Evolutionary conservation across 1,140 invertebrate species (phyloP).

Genomic region (Drosophila biarmipes): DNA sequence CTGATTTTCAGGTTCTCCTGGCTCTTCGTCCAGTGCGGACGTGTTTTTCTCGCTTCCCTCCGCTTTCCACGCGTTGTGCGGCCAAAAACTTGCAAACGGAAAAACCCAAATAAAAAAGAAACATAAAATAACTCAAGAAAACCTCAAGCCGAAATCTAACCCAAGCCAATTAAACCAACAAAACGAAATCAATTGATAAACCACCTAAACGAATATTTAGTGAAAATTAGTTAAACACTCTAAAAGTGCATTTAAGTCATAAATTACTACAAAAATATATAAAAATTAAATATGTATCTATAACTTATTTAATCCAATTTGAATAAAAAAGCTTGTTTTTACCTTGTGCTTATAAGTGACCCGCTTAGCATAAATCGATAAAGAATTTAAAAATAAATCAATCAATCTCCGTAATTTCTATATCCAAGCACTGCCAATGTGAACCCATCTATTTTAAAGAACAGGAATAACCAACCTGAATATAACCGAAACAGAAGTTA

Average conservation of each 20-base stretch:
- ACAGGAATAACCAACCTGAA: conserved; percentile 7
- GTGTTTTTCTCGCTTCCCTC: conserved; percentile 60
- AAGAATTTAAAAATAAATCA: conserved; percentile 49
- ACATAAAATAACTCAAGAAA: conserved; percentile 2
- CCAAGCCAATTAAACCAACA: conserved; percentile 40
- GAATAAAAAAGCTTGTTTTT: conserved; percentile 7
- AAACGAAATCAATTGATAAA: conserved; percentile 42
- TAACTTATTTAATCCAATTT: background rate
- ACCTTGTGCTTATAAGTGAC: conserved; percentile 7
- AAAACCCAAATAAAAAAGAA: conserved; percentile 16
- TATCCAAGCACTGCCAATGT: conserved; percentile 49
- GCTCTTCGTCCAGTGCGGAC: conserved; percentile 76
- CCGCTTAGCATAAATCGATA: conserved; percentile 36
- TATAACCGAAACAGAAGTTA: conserved; percentile 13
- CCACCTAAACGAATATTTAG: conserved; percentile 8
- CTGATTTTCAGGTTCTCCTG: conserved; percentile 80
- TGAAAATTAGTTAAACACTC: conserved; percentile 12
- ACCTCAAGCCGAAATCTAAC: background rate
- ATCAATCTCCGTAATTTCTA: conserved; percentile 33
- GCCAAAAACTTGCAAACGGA: conserved; percentile 53
- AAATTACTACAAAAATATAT: background rate
- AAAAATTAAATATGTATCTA: background rate
- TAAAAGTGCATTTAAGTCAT: conserved; percentile 49
- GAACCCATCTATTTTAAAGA: conserved; percentile 23
- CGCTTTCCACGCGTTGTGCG: conserved; percentile 12